Base-by-base conservation (phyloP, 1,140 invertebrate species). In the Zaprionus lachaisei region DNA sequence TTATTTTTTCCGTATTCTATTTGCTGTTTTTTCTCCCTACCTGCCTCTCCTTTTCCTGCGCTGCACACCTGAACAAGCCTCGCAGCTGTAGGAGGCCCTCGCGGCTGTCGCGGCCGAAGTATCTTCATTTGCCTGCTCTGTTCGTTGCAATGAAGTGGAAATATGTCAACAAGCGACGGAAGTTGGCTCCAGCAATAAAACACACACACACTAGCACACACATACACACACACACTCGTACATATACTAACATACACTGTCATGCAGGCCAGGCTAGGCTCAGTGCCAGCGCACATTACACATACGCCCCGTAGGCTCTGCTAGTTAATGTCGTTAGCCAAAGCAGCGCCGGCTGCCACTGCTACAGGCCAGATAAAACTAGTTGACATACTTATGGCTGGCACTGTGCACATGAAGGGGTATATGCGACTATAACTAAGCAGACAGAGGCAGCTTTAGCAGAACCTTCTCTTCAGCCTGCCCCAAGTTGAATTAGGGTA, bases 101-200 rank as follows among this genome's bases (percentile, higher is more conserved):
- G 67, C 31, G 70, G 56, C 69, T 51, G 73, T 38, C 31, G 73
- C 72, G 84, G 78, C 81, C 89, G 75, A 72, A 17, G 65, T 67
- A 87, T 89, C 78, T 84, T 90, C 84, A 90, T 89, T 89, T 89
- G 79, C 83, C 85, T 77, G 62, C 38, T 38, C 69, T 80, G 80
- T 82, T 78, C 74, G 63, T 85, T 80, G 70, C 82, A 89, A 90
- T 89, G 85, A 89, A 85, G 85, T 89, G 85, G 85, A 89, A 89
- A 89, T 89, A 90, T 89, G 85, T 89, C 85, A 89, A 90, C 85
- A 89, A 80, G 84, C 83, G 87, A 72, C 84, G 85, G 81, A 87
- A 87, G 85, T 87, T 89, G 84, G 84, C 84, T 66, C 54, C 71
- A 66, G 70, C 84, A 79, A 62, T 66, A 78, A 79, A 80, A 57